phyloP scores from a whole-genome alignment of 2,888 invertebrate species.

The Malthinus seriepunctatus region DNA sequence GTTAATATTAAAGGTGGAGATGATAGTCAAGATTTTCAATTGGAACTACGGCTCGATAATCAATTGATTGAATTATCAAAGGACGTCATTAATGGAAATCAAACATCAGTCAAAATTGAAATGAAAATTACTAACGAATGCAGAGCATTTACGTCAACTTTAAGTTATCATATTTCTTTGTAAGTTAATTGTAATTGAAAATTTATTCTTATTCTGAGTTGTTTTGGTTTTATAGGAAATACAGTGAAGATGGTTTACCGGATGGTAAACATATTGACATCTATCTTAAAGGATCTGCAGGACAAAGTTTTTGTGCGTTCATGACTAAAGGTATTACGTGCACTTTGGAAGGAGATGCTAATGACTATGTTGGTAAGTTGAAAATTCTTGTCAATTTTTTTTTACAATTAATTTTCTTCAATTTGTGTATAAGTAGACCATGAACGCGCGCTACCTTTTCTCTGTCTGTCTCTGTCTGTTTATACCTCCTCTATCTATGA shows the following conservation, averaged over 20 bases:
- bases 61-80: slow-evolving; percentile 72
- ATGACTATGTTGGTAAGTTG: slow-evolving; percentile 90
- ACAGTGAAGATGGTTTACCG: slow-evolving; percentile 85
- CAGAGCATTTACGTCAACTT: slow-evolving; percentile 89
- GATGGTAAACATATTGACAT: slow-evolving; percentile 77
- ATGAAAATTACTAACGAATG: slow-evolving; percentile 89
- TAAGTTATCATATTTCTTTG: slow-evolving; percentile 95
- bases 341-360: slow-evolving; percentile 93
- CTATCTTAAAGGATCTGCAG: slow-evolving; percentile 87
- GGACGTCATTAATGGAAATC: slow-evolving; percentile 74
- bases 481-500: too few species aligned
- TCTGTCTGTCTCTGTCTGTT: too few species aligned
- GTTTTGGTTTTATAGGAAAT: slow-evolving; percentile 64
- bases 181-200: slow-evolving; percentile 54
- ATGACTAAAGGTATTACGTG: slow-evolving; percentile 87
- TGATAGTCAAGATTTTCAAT: slow-evolving; percentile 81
- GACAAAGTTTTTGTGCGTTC: slow-evolving; percentile 99
- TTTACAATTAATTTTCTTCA: too few species aligned
- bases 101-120: slow-evolving; percentile 69
- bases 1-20: slow-evolving; percentile 91
- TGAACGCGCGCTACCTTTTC: too few species aligned
- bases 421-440: too few species aligned
- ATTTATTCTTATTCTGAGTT: background rate
- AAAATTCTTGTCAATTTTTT: background rate
- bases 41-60: slow-evolving; percentile 83